Evolutionary conservation across 2,797 vertebrate species (phyloP).

Genomic region (Acridotheres tristis): DNA sequence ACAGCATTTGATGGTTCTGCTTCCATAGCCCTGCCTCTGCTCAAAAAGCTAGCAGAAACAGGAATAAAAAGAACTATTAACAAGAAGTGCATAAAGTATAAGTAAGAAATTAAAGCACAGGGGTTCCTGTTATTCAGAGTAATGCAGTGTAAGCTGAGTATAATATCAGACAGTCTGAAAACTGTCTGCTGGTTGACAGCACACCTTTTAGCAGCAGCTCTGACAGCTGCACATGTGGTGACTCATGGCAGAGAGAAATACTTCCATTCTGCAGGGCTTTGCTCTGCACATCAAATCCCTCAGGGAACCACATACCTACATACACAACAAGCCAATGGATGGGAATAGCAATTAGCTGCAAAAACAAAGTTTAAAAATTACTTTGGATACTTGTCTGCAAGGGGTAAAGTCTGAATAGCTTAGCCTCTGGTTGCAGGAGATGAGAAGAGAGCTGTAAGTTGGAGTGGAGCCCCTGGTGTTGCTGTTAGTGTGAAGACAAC

Average conservation of each 20-base stretch:
- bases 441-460: not conserved
- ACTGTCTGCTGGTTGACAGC: not conserved
- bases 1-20: not conserved
- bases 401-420: not conserved
- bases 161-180: not conserved
- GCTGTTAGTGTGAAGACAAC: not conserved
- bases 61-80: not conserved
- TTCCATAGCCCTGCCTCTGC: not conserved
- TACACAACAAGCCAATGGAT: not conserved
- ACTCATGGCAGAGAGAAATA: not conserved
- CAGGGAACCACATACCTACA: not conserved
- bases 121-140: not conserved
- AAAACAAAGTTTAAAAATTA: not conserved
- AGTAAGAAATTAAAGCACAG: not conserved
- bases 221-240: not conserved
- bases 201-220: not conserved
- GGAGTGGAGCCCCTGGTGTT: not conserved
- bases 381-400: not conserved
- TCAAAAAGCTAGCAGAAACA: not conserved
- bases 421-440: not conserved
- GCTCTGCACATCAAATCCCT: not conserved
- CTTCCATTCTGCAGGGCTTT: not conserved
- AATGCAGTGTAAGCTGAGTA: not conserved
- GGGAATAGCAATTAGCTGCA: not conserved
- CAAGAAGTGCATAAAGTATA: not conserved